Evolutionary conservation across 2,888 invertebrate species (phyloP), one percentile per base, ranked within the genome.

Genomic region (Argyra leucocephala): DNA sequence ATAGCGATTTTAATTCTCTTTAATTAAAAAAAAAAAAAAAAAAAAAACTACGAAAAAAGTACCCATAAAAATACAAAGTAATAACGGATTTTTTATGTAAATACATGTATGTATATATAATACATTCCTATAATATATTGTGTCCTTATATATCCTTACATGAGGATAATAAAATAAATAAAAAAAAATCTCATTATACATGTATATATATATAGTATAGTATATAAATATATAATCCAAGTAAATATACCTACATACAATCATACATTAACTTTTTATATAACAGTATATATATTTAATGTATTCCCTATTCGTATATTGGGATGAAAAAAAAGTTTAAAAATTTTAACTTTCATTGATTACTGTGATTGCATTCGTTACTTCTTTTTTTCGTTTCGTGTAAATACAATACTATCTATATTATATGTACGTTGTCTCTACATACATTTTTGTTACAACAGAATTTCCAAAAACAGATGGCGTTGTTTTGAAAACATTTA

Each of bases 11-110:
- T 48, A 48, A 48, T 48, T 48, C 48, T 18, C 15, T 48, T 48
- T 48, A 48, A 48, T 48, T 48, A 48, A 48, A 48, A 48, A 31
- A 31, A 31, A n/a, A n/a, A n/a, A n/a, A n/a, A n/a, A n/a, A n/a
- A n/a, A n/a, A n/a, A n/a, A n/a, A n/a, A n/a, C n/a, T n/a, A n/a
- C n/a, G n/a, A n/a, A n/a, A n/a, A 31, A 31, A 31, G 9, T 48
- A 12, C 48, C 15, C 48, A 48, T 48, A 48, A 48, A 48, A 9
- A 48, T 48, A 48, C 48, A 48, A 48, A 48, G 18, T 48, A 48
- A 31, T 10, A 10, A 48, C 48, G 18, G 18, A 48, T 18, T 6
- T 26, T 4, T 10, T 31, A 48, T 48, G 6, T 15, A 18, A 15
- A 48, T 48, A 48, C n/a, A 48, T 48, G 18, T 48, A 48, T 48